Evolutionary conservation across 2,113 vertebrate genomes (phyloP).

Genomic region (Noctilio leporinus): DNA sequence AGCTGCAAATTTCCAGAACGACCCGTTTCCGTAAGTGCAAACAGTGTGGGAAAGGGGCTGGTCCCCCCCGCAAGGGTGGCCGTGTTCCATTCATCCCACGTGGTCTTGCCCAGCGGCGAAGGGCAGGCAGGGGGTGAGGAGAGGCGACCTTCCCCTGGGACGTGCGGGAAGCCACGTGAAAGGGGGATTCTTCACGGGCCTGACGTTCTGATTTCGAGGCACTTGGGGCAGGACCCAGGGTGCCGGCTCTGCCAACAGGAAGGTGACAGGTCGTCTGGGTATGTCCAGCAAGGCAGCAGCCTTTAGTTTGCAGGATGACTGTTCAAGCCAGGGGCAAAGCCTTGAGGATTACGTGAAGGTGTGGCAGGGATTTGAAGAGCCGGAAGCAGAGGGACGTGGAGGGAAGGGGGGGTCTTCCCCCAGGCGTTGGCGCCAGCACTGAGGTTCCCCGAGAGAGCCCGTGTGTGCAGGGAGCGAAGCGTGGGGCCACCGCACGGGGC

Average conservation of each 20-base stretch:
- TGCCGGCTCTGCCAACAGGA: not conserved
- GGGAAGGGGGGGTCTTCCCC: not conserved
- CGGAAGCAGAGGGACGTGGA: not conserved
- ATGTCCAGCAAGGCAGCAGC: not conserved
- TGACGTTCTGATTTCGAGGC: not conserved
- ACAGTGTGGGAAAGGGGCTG: not conserved
- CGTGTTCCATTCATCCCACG: not conserved
- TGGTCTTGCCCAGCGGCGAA: too few species aligned
- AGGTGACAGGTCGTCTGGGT: not conserved
- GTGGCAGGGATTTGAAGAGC: not conserved
- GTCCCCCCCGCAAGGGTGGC: too few species aligned
- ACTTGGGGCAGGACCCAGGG: not conserved
- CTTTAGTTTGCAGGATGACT: not conserved
- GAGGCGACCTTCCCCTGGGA: not conserved
- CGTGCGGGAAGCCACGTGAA: not conserved
- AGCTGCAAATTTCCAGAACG: not conserved
- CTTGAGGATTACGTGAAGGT: not conserved
- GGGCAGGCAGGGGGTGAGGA: not conserved
- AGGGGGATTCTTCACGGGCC: too few species aligned
- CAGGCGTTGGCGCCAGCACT: not conserved
- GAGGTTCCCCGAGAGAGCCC: rapidly evolving
- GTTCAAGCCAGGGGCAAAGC: not conserved
- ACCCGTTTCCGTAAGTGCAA: not conserved
- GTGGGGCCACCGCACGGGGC: not conserved
- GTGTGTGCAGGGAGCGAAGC: rapidly evolving